Percentiles rank a stretch among this genome's conserved stretches.
These are phyloP conservation scores for Centropristis striata DNA, from an alignment of 2,113 vertebrate species.

Conservation along the genomic window DNA sequence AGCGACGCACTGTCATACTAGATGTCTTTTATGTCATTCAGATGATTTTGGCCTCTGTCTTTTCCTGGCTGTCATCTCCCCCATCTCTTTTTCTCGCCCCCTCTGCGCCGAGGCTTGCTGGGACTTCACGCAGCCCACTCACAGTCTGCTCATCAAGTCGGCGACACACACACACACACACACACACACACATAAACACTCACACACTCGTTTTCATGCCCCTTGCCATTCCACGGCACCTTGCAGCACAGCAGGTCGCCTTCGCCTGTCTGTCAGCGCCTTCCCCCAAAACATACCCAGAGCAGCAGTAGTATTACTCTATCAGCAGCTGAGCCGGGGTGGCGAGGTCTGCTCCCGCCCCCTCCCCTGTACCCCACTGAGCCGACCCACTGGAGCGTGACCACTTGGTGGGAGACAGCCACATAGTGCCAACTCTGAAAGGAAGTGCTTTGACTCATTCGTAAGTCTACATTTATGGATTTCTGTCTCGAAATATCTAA, in stretches of 20 bases:
- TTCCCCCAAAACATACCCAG: conserved; percentile 47
- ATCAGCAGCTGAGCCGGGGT: conserved; percentile 51
- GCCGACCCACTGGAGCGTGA: conserved; percentile 44
- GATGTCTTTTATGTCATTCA: conserved; percentile 37
- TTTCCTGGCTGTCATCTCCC: conserved; percentile 25
- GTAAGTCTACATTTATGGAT: conserved; percentile 19
- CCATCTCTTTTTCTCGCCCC: conserved; percentile 18
- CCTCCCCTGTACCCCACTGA: conserved; percentile 7
- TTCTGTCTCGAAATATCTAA: conserved; percentile 29
- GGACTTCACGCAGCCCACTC: conserved; percentile 75
- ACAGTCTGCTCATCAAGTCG: conserved; percentile 67
- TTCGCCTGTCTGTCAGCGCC: conserved; percentile 63
- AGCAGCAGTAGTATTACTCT: conserved; percentile 51
- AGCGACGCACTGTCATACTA: conserved; percentile 1
- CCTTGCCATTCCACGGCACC: conserved; percentile 37
- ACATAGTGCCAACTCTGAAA: conserved; percentile 42
- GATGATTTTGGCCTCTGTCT: conserved; percentile 27
- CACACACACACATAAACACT: conserved; percentile 1
- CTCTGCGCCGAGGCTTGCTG: conserved; percentile 26
- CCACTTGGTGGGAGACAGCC: conserved; percentile 62
- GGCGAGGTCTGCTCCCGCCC: conserved; percentile 4
- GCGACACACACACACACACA: conserved; percentile 18
- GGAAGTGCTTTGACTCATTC: conserved; percentile 48
- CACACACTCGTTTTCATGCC: conserved; percentile 28
- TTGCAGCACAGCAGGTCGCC: conserved; percentile 62